A percentile compares a stretch with the other conserved stretches of the same genome.
Conservation (phyloP, 2,888 invertebrate species). For the Erpobdella octoculata region DNA sequence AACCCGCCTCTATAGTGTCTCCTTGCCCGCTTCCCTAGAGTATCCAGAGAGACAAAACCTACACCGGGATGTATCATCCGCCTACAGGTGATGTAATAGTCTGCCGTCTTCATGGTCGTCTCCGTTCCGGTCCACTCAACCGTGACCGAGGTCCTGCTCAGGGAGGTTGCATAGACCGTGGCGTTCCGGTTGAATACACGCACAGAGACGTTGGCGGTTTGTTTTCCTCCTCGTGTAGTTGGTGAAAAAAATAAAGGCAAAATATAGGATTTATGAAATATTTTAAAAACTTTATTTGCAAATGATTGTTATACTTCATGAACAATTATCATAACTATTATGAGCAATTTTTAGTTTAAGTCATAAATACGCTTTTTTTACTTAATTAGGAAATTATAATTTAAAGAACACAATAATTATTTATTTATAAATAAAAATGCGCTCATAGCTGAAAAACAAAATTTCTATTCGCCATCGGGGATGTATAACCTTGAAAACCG, state of each 20-base stretch:
- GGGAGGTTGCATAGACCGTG: background rate
- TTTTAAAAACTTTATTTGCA: no score
- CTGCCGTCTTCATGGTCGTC: slow-evolving; percentile 13
- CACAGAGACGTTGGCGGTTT: background rate
- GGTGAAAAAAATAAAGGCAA: no score
- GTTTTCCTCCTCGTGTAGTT: background rate
- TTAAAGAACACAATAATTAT: no score
- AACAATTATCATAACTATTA: background rate
- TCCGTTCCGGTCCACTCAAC: slow-evolving; percentile 17
- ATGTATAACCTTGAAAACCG: no score
- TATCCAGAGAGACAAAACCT: background rate
- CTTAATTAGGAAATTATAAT: no score
- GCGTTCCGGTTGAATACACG: slow-evolving; percentile 9
- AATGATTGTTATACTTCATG: background rate
- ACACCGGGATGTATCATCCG: background rate
- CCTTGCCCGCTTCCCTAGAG: background rate
- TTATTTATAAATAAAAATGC: no score
- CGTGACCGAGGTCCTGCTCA: slow-evolving; percentile 7
- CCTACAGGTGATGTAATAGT: slow-evolving; percentile 15
- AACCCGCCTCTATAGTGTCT: background rate
- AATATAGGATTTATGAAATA: no score
- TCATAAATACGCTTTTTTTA: background rate
- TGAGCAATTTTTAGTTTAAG: background rate
- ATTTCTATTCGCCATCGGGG: background rate
- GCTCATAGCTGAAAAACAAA: no score